Percentiles rank a stretch among this genome's conserved stretches.
phyloP scores from a whole-genome alignment of 2,797 vertebrate species.

The Harpagifer antarcticus region DNA sequence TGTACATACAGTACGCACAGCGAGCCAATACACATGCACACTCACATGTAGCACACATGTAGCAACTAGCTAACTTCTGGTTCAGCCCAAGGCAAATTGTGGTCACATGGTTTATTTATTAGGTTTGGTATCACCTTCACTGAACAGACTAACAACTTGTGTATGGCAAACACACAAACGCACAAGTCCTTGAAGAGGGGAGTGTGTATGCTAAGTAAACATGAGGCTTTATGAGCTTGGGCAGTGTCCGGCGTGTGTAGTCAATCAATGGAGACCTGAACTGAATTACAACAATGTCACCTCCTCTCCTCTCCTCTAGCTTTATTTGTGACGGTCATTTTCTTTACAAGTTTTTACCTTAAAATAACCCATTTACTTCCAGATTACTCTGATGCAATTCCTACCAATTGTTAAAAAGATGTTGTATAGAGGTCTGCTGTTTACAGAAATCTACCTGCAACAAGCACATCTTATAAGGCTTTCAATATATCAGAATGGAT shows the following conservation, averaged over 20 bases:
- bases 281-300: constrained; percentile 67
- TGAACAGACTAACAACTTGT: constrained; percentile 12
- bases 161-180: constrained; percentile 19
- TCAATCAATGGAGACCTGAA: constrained; percentile 71
- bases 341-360: background rate
- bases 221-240: constrained; percentile 62
- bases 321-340: background rate
- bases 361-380: background rate
- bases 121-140: constrained; percentile 20
- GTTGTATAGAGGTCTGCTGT: background rate
- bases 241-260: constrained; percentile 57
- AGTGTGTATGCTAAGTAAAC: constrained; percentile 65
- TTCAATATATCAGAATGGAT: background rate
- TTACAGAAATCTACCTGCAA: background rate
- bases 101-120: constrained; percentile 23
- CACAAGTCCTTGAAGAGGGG: constrained; percentile 36
- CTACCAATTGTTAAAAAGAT: background rate
- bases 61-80: background rate
- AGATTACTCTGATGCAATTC: background rate
- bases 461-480: background rate
- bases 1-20: background rate
- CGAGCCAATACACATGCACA: background rate
- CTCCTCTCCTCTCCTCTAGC: background rate
- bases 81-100: constrained; percentile 22
- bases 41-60: background rate